Conservation (phyloP, 2,888 invertebrate genomes). For the Patella depressa region DNA sequence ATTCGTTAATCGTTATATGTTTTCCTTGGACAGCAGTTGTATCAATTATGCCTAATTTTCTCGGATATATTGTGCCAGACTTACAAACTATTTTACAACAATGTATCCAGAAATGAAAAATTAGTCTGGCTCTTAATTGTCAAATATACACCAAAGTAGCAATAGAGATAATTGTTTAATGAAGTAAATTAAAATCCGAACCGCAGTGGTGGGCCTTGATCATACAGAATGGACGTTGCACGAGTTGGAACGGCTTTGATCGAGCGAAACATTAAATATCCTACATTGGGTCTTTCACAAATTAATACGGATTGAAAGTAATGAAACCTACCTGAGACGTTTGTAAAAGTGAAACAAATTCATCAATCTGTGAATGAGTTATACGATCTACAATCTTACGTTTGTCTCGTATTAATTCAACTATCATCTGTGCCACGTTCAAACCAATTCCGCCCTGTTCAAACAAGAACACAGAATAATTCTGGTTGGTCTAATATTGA, state of each 20-base stretch:
- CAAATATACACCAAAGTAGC: neutral
- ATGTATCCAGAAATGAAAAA: neutral
- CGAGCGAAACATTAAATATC: neutral
- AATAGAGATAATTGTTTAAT: neutral
- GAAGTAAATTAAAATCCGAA: no score
- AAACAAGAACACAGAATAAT: neutral
- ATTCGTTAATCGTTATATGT: no score
- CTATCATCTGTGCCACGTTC: slow-evolving; percentile 70
- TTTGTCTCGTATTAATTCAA: slow-evolving; percentile 70
- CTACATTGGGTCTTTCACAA: no score
- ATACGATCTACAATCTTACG: slow-evolving; percentile 71
- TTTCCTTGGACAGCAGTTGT: neutral
- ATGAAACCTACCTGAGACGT: slow-evolving; percentile 60
- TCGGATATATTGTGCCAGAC: neutral
- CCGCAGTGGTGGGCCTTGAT: no score
- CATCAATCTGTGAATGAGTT: slow-evolving; percentile 68
- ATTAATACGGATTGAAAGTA: no score
- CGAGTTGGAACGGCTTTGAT: no score
- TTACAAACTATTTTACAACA: neutral
- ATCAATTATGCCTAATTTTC: neutral
- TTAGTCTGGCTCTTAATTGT: neutral
- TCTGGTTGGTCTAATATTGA: neutral
- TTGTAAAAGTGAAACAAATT: slow-evolving; percentile 66
- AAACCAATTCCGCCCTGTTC: slow-evolving; percentile 70
- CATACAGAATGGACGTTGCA: no score